Conservation (phyloP, 2,113 vertebrate species). For the Sinocyclocheilus anshuiensis region DNA sequence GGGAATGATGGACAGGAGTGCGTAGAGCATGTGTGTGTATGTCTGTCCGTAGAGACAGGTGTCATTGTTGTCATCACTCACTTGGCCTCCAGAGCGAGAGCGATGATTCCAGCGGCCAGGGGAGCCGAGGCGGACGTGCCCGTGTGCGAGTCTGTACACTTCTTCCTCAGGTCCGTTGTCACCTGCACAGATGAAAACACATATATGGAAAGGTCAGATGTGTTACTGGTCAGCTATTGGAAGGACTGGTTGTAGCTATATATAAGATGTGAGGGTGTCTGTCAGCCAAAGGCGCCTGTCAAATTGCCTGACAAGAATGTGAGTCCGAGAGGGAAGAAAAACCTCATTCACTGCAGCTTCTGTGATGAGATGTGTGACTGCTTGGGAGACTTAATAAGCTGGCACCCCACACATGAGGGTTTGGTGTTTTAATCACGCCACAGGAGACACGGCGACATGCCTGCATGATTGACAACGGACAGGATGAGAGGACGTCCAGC, state of each 20-base stretch:
- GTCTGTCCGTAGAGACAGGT: constrained; percentile 28
- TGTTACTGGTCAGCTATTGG: constrained; percentile 7
- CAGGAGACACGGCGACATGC: constrained; percentile 16
- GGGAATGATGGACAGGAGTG: neutral
- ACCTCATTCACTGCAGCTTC: constrained; percentile 3
- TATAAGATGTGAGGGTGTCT: neutral
- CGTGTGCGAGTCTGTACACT: constrained; percentile 77
- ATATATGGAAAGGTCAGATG: constrained; percentile 19
- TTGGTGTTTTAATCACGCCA: constrained; percentile 50
- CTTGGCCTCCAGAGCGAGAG: constrained; percentile 76
- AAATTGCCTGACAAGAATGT: neutral
- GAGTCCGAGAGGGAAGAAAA: neutral
- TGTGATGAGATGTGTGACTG: constrained; percentile 7
- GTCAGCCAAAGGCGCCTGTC: constrained; percentile 22
- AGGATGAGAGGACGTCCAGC: constrained; percentile 37
- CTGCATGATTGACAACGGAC: constrained; percentile 14
- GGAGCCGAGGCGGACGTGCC: constrained; percentile 55
- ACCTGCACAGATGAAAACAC: constrained; percentile 61
- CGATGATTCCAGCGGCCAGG: constrained; percentile 76
- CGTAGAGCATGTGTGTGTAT: constrained; percentile 10
- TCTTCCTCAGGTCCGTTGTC: constrained; percentile 77
- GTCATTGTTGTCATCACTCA: constrained; percentile 63
- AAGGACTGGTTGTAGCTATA: constrained; percentile 7
- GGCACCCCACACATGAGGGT: constrained; percentile 18
- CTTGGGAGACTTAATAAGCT: constrained; percentile 41